Evolutionary conservation across 2,113 vertebrate genomes (phyloP), one percentile per base, ranked within the genome.

Genomic region (Aviceda subcristata): DNA sequence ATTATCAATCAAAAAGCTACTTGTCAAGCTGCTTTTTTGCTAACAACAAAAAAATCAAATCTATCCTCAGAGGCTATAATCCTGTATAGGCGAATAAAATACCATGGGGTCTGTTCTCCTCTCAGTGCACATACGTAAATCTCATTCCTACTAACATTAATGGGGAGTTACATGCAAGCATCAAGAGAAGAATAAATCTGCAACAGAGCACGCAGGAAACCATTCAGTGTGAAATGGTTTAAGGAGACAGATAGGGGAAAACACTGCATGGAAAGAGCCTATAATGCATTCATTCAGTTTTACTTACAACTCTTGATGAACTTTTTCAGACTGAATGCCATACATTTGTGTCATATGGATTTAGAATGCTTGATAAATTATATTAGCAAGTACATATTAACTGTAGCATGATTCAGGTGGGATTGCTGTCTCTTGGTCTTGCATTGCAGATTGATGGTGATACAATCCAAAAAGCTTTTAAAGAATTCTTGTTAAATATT

Each of bases 1-100:
- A 97, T 97, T 97, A 98, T 97, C 97, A 98, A 97, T 98, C 97
- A 97, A 96, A 97, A 95, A 95, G 78, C 91, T 97, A 94, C 92
- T 95, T 92, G 93, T 96, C 90, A 96, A 92, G 62, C 92, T 84
- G 87, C 85, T 97, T 97, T 98, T 98, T 85, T 96, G 81, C 94
- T 97, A 91, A 95, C 96, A 96, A 97, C 95, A 97, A 96, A 95
- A 97, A 90, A 86, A 96, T 97, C 92, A 98, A 98, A 97, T 96
- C 88, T 86, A 96, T 96, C 82, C 88, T 97, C 86, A 95, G 95
- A 97, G 96, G 86, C 96, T 92, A 96, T 94, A 94, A 97, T 82
- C 80, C 56, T 97, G 51, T 82, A 96, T 68, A 96, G 96, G 94
- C 1, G 9, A 95, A 95, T 94, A 96, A 98, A 97, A 98, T 97